Base-by-base conservation (phyloP, 2,113 vertebrate genomes). In the Harpagus bidentatus region DNA sequence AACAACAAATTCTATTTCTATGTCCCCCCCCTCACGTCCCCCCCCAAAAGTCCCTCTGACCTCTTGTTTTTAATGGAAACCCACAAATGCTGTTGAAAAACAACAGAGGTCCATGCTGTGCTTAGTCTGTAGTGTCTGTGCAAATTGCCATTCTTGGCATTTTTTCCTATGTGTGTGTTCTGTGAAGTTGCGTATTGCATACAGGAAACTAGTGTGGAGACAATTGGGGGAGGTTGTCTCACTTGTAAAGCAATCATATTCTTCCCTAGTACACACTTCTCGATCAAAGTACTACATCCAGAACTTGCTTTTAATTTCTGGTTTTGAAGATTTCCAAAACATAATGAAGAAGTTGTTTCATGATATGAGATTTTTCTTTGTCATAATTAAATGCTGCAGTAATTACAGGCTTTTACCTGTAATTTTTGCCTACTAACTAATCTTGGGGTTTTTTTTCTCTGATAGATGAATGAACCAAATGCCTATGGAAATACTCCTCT, bases 401-500 rank as follows among this genome's bases (percentile, higher is more conserved):
- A 88, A 47, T 50, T 50, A 26, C n/a, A 81, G n/a, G 16, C 7
- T 83, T 86, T 77, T 83, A 11, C 29, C 21, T 50, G 45, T 47
- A 47, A 47, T 47, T 47, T 86, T 77, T 83, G 13, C 29, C 18
- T 50, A 2, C 18, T 86, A 43, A 91, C 47, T 55, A 29, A 34
- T 42, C 28, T 32, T 88, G 17, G 3, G 2, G 0, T 0, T 40
- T 62, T 91, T 67, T 83, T 82, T 31, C 62, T 73, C 84, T 55
- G 47, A 23, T 29, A 99, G 99, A 99, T 99, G 97, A 99, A 99
- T 26, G 99, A 99, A 96, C 99, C 99, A 80, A 99, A 99, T 82
- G 98, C 99, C 14, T 99, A 99, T 87, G 99, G 99, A 73, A 99
- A 99, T 98, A 99, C 99, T 13, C 98, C 99, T 38, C 98, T 99